phyloP scores from a whole-genome alignment of 2,888 invertebrate genomes.

The Bombylius discolor region DNA sequence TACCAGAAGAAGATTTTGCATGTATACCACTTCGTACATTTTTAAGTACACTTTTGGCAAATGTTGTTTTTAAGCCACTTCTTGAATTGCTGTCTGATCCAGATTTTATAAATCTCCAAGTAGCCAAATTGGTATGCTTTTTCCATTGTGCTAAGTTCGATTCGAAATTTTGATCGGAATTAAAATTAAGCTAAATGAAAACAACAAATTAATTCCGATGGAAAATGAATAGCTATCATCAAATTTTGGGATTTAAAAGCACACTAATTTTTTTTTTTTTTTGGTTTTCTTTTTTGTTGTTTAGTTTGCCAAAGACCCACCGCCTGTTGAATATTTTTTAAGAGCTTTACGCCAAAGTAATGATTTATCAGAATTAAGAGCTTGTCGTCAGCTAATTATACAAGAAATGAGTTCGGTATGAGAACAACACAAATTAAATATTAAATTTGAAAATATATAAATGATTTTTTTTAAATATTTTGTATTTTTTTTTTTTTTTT shows the following conservation, averaged over 20 bases:
- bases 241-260: background rate
- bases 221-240: no score
- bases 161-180: background rate
- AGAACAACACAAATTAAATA: background rate
- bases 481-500: background rate
- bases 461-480: background rate
- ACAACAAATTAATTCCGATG: no score
- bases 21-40: conserved; percentile 17
- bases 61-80: conserved; percentile 16
- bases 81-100: conserved; percentile 17
- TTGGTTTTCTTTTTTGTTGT: background rate
- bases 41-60: conserved; percentile 16
- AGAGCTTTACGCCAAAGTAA: conserved; percentile 16
- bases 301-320: conserved; percentile 17
- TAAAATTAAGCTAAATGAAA: background rate
- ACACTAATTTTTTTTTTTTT: background rate
- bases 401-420: conserved; percentile 17
- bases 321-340: conserved; percentile 17
- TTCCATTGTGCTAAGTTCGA: background rate
- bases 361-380: conserved; percentile 17
- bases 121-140: conserved; percentile 13
- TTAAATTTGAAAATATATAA: background rate
- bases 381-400: conserved; percentile 17
- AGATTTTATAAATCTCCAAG: conserved; percentile 19
- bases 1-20: conserved; percentile 17